Base-by-base conservation (phyloP, 2,888 invertebrate species). In the Harpagoxenus sublaevis region DNA sequence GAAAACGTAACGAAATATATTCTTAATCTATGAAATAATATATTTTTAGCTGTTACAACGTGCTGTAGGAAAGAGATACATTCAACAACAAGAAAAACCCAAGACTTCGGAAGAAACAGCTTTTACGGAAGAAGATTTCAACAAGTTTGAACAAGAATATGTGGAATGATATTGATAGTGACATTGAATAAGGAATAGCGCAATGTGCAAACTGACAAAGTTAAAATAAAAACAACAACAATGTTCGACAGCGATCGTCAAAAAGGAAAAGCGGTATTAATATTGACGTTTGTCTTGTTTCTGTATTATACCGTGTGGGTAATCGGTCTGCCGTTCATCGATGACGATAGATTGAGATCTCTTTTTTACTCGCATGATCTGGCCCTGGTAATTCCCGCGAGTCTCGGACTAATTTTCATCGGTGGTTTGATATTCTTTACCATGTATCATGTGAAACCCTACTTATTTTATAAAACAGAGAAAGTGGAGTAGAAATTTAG, bases 121-220 rank as follows among this genome's bases (percentile, higher is more conserved):
- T 23, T 97, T 98, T 93, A 97, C 97, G 0, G 97, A 97, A 91
- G 97, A 97, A 92, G 96, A 97, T 71, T 97, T 97, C 90, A 95
- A 96, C 85, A 96, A 96, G 86, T 97, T 97, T 94, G 97, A 97
- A 93, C 95, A 95, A 71, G 96, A 97, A 93, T 96, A 97, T 65
- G 31, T 71, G 35, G 89, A 92, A 48, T 87, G 83, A 74, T 85
- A 84, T 77, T 5, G 28, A 45, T 42, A 68, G 8, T 12, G 9
- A 28, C 45, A 55, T 28, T 42, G 39, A 45, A 81, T 68, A 77
- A 23, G 18, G 3, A 35, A 53, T 23, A 73, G 28, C 9, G 35
- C 5, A 23, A 35, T 10, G 51, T 70, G 48, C 35, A 23, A 63
- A 57, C 48, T 45, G 23, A 6, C 4, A 42, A 62, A 65, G 15